Evolutionary conservation across 2,113 vertebrate species (phyloP), one percentile per base, ranked within the genome.

Genomic region (Melanostigma gelatinosum): DNA sequence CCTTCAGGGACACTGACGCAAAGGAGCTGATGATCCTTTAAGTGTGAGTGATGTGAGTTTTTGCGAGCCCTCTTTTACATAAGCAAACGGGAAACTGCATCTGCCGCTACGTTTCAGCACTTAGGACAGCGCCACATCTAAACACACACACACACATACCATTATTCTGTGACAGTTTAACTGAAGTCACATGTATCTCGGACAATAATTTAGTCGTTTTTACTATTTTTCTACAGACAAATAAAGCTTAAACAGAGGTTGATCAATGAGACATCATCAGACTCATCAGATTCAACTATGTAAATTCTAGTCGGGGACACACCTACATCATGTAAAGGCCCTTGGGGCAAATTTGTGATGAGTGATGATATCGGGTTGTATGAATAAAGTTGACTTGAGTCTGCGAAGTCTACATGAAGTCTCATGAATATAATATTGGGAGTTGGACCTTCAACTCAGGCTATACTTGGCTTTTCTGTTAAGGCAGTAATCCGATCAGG

Each of bases 1-100:
- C 4, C 60, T 32, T 80, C 65, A 80, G 71, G 81, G 60, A 70
- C 8, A 62, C 42, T 42, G 52, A 73, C 54, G 75, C 13, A 65
- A 50, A 61, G 9, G 34, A 48, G 61, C 66, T 48, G 50, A 69
- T 76, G 52, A 70, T 70, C 57, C 8, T 50, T 16, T 1, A n/a
- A 71, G 64, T 2, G 3, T 15, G 20, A 29, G 7, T 65, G n/a
- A 42, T 44, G n/a, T 16, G n/a, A 24, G 0, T 13, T 10, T 24
- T 24, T 55, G 54, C 4, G n/a, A 11, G 4, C 10, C 4, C 5
- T 57, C n/a, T 13, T 57, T 57, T 27, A 12, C 5, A 27, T 57
- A 12, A 24, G 54, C n/a, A 58, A 58, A 29, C 55, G 15, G 24
- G n/a, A 27, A 27, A 57, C 54, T n/a, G 50, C 50, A 3, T 52